Percentiles rank a stretch among this genome's conserved stretches.
These are phyloP conservation scores for Tromatobia lineatoria DNA, from an alignment of 2,888 invertebrate genomes.

Conservation along the genomic window DNA sequence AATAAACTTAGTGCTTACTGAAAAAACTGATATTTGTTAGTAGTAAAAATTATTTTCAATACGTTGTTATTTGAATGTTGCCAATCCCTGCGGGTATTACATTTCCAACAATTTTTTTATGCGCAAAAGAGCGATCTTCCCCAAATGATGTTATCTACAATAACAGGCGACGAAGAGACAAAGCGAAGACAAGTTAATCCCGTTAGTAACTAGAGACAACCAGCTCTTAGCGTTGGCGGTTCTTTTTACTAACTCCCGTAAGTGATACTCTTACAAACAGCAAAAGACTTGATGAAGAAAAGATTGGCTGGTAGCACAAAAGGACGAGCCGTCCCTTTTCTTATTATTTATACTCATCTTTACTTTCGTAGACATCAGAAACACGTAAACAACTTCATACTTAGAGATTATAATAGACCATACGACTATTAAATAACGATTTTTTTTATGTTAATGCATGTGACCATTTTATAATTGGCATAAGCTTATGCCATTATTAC, in stretches of 20 bases:
- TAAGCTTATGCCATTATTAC: no score
- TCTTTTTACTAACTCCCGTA: not conserved
- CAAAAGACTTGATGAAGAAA: not conserved
- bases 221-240: not conserved
- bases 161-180: slow-evolving; percentile 5
- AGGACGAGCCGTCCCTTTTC: no score
- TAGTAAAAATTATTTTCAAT: no score
- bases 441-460: no score
- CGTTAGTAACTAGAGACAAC: slow-evolving; percentile 9
- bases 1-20: no score
- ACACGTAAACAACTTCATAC: not conserved
- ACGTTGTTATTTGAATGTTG: no score
- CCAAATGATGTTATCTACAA: slow-evolving; percentile 1
- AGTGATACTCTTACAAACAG: not conserved
- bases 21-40: no score
- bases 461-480: no score
- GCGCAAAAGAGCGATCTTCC: not conserved
- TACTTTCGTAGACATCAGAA: not conserved
- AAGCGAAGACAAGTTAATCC: not conserved
- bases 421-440: no score
- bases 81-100: not conserved
- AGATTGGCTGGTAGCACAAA: not conserved
- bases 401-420: no score
- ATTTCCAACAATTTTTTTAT: not conserved
- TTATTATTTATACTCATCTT: no score